These are phyloP conservation scores for Coreoperca whiteheadi DNA, from an alignment of 2,113 vertebrate species.

Conservation along the genomic window DNA sequence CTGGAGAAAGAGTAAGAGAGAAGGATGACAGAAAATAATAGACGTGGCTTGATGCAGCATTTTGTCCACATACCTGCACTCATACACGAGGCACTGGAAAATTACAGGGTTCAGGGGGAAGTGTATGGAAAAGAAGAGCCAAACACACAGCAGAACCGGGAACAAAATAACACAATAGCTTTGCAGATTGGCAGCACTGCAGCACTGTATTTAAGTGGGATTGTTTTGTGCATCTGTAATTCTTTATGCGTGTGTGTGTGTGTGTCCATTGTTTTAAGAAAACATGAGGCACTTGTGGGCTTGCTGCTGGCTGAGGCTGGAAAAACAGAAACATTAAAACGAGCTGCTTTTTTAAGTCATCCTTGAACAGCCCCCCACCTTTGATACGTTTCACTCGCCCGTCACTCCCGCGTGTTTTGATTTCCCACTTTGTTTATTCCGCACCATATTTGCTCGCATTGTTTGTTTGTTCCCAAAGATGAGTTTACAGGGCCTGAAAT, in stretches of 20 bases:
- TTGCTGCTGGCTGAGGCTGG: conserved; percentile 17
- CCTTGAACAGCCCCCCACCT: conserved; percentile 20
- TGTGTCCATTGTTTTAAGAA: conserved; percentile 46
- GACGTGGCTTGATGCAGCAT: conserved; percentile 19
- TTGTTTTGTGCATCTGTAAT: conserved; percentile 54
- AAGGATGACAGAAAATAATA: conserved; percentile 45
- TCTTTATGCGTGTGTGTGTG: conserved; percentile 17
- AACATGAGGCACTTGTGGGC: conserved; percentile 40
- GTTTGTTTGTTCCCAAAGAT: conserved; percentile 48
- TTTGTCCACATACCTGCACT: conserved; percentile 25
- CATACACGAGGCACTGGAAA: background rate
- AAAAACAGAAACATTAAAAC: conserved; percentile 53
- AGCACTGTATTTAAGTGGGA: conserved; percentile 51
- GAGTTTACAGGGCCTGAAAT: conserved; percentile 55
- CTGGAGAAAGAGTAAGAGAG: conserved; percentile 38
- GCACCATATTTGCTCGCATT: conserved; percentile 39
- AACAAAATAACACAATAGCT: conserved; percentile 46
- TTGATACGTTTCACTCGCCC: conserved; percentile 50
- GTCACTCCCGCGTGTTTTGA: conserved; percentile 38
- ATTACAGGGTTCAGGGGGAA: conserved; percentile 24
- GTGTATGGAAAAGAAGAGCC: conserved; percentile 13
- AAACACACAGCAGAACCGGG: conserved; percentile 25
- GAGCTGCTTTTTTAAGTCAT: conserved; percentile 49
- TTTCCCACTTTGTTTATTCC: conserved; percentile 44
- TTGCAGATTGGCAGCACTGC: conserved; percentile 55